Evolutionary conservation across 2,113 vertebrate species (phyloP).

Genomic region (Cyprinodon variegatus): DNA sequence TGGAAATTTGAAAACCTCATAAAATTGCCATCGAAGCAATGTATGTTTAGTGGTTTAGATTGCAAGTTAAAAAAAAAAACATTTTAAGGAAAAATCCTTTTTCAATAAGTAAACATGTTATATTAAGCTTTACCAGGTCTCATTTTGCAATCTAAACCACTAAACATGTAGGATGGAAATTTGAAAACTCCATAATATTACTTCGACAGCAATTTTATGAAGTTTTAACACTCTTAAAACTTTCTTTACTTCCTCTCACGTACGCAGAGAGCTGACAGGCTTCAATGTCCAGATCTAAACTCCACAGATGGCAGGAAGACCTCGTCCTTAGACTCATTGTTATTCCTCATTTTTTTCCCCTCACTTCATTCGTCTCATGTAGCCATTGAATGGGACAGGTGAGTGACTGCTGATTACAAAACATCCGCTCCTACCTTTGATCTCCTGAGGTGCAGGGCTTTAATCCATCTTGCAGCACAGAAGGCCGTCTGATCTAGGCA

Average conservation of each 20-base stretch:
- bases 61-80: too few relatives aligned
- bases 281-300: neutral
- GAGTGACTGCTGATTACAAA: constrained; percentile 64
- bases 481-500: constrained; percentile 58
- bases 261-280: neutral
- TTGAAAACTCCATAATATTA: neutral
- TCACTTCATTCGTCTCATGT: constrained; percentile 12
- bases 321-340: constrained; percentile 28
- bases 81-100: neutral
- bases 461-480: constrained; percentile 77
- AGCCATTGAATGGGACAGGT: constrained; percentile 41
- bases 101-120: neutral
- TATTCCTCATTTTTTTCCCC: constrained; percentile 43
- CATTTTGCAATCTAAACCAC: neutral
- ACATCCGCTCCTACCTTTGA: constrained; percentile 79
- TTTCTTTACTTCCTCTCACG: neutral
- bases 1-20: neutral
- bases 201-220: neutral
- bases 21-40: neutral
- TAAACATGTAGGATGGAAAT: neutral
- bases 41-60: neutral
- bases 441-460: constrained; percentile 74
- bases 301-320: constrained; percentile 8
- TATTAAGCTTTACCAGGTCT: neutral
- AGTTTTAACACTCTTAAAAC: neutral